Base-by-base conservation (phyloP, 1,140 invertebrate genomes). In the Atopsyche davidsoni region DNA sequence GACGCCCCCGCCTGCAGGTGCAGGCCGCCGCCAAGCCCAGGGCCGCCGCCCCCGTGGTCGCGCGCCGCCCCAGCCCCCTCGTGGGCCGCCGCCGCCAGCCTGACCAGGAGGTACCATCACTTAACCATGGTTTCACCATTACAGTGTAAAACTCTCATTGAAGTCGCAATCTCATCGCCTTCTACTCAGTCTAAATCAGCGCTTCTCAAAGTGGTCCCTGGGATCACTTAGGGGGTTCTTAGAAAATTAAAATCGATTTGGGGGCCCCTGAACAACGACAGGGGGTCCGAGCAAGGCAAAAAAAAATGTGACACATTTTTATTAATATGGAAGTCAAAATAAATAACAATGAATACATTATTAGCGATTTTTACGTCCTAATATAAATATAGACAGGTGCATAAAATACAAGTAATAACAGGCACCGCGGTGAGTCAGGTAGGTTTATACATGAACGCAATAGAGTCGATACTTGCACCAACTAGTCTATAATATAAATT, bases 1-100 rank as follows among this genome's bases (percentile, higher is more conserved):
- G 55, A 24, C 41, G 47, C 7, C 46, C 51, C 10, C 41, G 55
- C 11, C 31, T 58, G 10, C 55, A 58, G 14, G 55, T 58, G 19
- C 36, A 25, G 1, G 46, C 55, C 17, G 36, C 51, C 3, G n/a
- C 22, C 7, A 51, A 51, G 10, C 40, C 43, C 19, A 17, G 43
- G 9, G 28, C 55, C 7, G 14, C 43, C 7, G 23, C 55, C 7
- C 42, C 51, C 10, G 18, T 35, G 1, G 19, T 23, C 2, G 24
- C 51, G 3, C 14, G 55, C 3, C 46, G 43, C 22, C 50, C 39
- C 32, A 51, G 46, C 6, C 43, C 51, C 11, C 31, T 58, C 4
- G 55, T 51, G 2, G 21, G 47, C 18, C 22, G 55, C 14, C 35
- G 55, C 10, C 38, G 13, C 23, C 9, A 14, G 4, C 14, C 28